These are phyloP conservation scores for Hemibagrus wyckioides DNA, from an alignment of 2,113 vertebrate species.

Conservation along the genomic window DNA sequence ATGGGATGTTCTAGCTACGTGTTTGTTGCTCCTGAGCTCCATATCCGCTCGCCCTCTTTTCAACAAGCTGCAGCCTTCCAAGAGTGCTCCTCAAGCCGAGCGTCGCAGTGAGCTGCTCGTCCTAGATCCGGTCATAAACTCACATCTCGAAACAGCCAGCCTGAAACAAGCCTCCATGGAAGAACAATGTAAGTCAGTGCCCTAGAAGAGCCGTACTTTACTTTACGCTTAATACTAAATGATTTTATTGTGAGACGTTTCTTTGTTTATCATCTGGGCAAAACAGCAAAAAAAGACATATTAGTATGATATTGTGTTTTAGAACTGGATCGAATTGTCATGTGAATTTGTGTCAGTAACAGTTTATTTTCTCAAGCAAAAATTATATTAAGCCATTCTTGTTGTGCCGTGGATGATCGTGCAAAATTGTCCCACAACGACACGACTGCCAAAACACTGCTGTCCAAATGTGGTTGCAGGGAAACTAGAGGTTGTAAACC, in stretches of 20 bases:
- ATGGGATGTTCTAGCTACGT: slow-evolving; percentile 98
- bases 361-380: slow-evolving; percentile 18
- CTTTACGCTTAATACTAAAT: too few species aligned
- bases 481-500: slow-evolving; percentile 31
- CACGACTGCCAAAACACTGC: slow-evolving; percentile 24
- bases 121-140: slow-evolving; percentile 66
- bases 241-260: not conserved
- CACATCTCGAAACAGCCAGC: slow-evolving; percentile 66
- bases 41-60: slow-evolving; percentile 89
- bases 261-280: not conserved
- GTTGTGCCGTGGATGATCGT: slow-evolving; percentile 13
- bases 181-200: slow-evolving; percentile 70
- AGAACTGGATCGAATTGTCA: not conserved
- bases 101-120: slow-evolving; percentile 78
- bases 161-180: slow-evolving; percentile 70
- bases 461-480: slow-evolving; percentile 32
- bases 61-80: slow-evolving; percentile 79
- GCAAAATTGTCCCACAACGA: slow-evolving; percentile 5
- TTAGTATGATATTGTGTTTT: not conserved
- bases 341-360: not conserved
- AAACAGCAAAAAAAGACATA: not conserved
- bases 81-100: slow-evolving; percentile 66
- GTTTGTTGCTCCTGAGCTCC: slow-evolving; percentile 95
- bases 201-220: not conserved
- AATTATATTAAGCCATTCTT: slow-evolving; percentile 7